Base-by-base conservation (phyloP, 2,113 vertebrate species). In the Oryzias melastigma region DNA sequence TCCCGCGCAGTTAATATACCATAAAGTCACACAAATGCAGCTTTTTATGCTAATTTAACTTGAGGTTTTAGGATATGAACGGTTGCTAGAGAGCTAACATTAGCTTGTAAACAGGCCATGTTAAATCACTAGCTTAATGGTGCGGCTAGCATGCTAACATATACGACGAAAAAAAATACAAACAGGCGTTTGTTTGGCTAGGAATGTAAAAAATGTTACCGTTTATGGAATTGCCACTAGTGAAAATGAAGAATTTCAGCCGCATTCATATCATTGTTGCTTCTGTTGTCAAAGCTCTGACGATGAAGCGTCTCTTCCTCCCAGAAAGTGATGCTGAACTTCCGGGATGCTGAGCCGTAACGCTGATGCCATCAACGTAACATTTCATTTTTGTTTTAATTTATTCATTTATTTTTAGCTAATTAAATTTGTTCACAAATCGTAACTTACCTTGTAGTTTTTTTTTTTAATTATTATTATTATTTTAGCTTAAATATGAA, bases 41-140 rank as follows among this genome's bases (percentile, higher is more conserved):
- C 8, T 35, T 12, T 35, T 35, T 3, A 35, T 8, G 10, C 8
- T 10, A 46, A 5, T 20, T 41, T 29, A 24, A 18, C 35, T 42
- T 19, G 18, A 58, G 16, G 47, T 10, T 59, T 75, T 60, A 80
- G 81, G 72, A 61, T 61, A 57, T 75, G 74, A 44, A 58, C 35
- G 35, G 35, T 35, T 35, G 8, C 35, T 35, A 35, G 35, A 35
- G 35, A 35, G 35, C 35, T 35, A 85, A 66, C 76, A 55, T 80
- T 77, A 87, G 84, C 85, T 53, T 15, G 43, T 62, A 65, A 65
- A 73, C 72, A 86, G 88, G 88, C 88, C 85, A 80, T 81, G 88
- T 82, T 81, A 71, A 59, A 75, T 75, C 78, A 68, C 58, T 29
- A 61, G 40, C 49, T n/a, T 1, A 48, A 59, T 18, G 7, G 44